phyloP scores from a whole-genome alignment of 2,113 vertebrate genomes.

The Eidolon helvum region DNA sequence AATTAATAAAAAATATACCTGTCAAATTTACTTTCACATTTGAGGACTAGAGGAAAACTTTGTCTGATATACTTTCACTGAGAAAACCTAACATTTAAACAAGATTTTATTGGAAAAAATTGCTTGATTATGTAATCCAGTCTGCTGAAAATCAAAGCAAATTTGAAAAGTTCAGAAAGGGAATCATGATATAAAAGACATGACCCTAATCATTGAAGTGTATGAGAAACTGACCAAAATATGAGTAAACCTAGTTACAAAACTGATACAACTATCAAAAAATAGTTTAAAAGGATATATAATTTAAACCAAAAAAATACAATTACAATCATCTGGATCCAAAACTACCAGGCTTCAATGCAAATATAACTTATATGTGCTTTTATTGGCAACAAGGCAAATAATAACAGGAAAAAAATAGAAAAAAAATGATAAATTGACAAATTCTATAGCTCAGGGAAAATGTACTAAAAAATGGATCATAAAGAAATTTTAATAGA shows the following conservation, averaged over 20 bases:
- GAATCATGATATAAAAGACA: background rate
- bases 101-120: too few relatives aligned
- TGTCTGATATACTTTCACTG: too few relatives aligned
- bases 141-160: too few relatives aligned
- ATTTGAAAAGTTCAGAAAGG: background rate
- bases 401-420: background rate
- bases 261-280: background rate
- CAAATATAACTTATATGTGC: background rate
- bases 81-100: too few relatives aligned
- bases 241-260: background rate
- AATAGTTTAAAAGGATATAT: background rate
- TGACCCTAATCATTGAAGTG: background rate
- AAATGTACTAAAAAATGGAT: background rate
- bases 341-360: background rate
- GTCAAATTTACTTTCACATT: too few relatives aligned
- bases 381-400: background rate
- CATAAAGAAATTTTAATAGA: background rate
- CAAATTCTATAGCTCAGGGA: background rate
- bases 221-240: background rate
- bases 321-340: background rate
- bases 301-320: background rate
- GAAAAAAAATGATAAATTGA: background rate
- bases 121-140: too few relatives aligned
- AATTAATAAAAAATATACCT: too few relatives aligned
- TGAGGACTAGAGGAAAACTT: too few relatives aligned